Percentiles rank a stretch among this genome's conserved stretches.
Evolutionary conservation across 2,113 vertebrate genomes (phyloP).

Genomic region (Cryptotis parvus): DNA sequence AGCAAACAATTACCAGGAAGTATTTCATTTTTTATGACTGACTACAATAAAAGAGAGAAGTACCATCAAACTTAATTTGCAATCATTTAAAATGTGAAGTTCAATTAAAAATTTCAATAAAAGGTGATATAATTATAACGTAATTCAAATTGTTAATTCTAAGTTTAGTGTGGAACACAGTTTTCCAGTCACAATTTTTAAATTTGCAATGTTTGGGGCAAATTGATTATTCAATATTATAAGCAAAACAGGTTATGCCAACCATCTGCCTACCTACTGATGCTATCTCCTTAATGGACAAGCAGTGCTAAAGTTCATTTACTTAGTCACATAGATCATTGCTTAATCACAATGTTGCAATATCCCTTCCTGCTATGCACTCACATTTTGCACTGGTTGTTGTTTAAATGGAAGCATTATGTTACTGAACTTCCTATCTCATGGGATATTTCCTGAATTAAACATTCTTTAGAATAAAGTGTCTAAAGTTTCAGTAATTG

Average conservation of each 20-base stretch:
- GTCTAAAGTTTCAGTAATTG: constrained; percentile 61
- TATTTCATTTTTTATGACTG: background rate
- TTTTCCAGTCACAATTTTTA: background rate
- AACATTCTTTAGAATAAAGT: constrained; percentile 26
- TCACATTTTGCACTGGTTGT: constrained; percentile 26
- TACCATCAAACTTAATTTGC: background rate
- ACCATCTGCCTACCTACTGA: background rate
- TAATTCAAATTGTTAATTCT: background rate
- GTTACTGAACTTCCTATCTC: background rate
- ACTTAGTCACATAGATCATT: constrained; percentile 12
- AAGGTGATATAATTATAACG: background rate
- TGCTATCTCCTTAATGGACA: background rate
- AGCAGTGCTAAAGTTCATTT: background rate
- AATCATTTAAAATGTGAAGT: constrained; percentile 23
- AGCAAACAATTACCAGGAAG: background rate
- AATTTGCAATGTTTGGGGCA: background rate
- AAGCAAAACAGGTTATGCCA: constrained; percentile 4
- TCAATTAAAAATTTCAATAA: constrained; percentile 23
- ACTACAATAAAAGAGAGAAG: background rate
- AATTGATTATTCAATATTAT: constrained; percentile 20
- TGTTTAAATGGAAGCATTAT: constrained; percentile 55
- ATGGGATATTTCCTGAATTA: constrained; percentile 47
- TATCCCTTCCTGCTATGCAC: background rate
- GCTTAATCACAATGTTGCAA: background rate
- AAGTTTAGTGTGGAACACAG: background rate